These are phyloP conservation scores for Psix sp. DNA, from an alignment of 1,140 invertebrate species.

Conservation along the genomic window DNA sequence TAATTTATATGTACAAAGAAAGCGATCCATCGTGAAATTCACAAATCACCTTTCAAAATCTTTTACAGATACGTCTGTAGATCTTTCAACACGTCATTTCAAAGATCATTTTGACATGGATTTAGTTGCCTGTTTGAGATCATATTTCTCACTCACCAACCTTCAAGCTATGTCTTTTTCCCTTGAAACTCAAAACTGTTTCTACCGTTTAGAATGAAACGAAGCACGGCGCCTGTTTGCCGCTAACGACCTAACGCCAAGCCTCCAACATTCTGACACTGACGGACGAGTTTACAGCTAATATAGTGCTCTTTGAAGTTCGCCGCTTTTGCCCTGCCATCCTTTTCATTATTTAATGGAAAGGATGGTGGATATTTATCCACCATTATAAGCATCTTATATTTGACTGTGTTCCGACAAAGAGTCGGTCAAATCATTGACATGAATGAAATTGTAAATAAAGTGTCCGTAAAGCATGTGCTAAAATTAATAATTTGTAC, in stretches of 20 bases:
- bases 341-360: slow-evolving; percentile 57
- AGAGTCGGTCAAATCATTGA: slow-evolving; percentile 59
- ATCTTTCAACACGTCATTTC: slow-evolving; percentile 41
- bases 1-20: slow-evolving; percentile 25
- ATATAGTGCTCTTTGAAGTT: slow-evolving; percentile 73
- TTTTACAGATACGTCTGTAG: slow-evolving; percentile 12
- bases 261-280: slow-evolving; percentile 72
- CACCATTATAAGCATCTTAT: slow-evolving; percentile 29
- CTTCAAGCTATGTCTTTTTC: slow-evolving; percentile 29
- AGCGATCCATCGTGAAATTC: slow-evolving; percentile 24
- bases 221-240: slow-evolving; percentile 64
- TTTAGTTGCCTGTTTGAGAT: slow-evolving; percentile 44
- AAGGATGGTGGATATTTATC: no score
- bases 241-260: slow-evolving; percentile 72
- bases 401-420: slow-evolving; percentile 55
- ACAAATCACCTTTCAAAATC: slow-evolving; percentile 41
- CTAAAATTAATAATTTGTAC: slow-evolving; percentile 51
- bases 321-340: slow-evolving; percentile 57
- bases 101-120: slow-evolving; percentile 41
- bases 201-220: slow-evolving; percentile 56
- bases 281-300: slow-evolving; percentile 76
- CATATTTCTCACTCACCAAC: slow-evolving; percentile 37
- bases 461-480: slow-evolving; percentile 46
- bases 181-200: slow-evolving; percentile 55
- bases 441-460: slow-evolving; percentile 62